Evolutionary conservation across 2,113 vertebrate species (phyloP).

Genomic region (Heptranchias perlo): DNA sequence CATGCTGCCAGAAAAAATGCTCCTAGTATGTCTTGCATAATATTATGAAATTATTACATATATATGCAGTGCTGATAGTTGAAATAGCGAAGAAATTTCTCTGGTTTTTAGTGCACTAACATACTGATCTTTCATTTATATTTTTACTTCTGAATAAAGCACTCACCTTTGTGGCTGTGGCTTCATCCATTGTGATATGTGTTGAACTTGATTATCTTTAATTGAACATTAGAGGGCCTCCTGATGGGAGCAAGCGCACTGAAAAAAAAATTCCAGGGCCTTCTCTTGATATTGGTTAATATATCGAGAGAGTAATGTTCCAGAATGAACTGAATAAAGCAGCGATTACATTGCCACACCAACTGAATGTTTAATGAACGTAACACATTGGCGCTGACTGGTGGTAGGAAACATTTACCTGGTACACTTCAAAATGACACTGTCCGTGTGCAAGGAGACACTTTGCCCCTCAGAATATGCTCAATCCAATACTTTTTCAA

Average conservation of each 20-base stretch:
- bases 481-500: background rate
- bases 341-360: background rate
- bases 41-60: background rate
- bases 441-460: background rate
- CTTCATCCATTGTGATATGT: too few species aligned
- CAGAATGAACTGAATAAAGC: too few species aligned
- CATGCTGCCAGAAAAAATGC: background rate
- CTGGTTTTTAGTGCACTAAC: background rate
- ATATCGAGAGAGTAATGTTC: background rate
- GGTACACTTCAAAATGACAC: background rate
- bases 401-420: background rate
- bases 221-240: background rate
- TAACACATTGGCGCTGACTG: background rate
- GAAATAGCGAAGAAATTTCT: background rate
- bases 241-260: background rate
- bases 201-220: background rate
- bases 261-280: background rate
- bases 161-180: background rate
- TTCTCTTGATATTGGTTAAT: background rate
- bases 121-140: background rate
- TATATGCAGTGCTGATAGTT: background rate
- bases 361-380: too few species aligned
- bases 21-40: background rate
- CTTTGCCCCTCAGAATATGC: background rate
- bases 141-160: background rate